Evolutionary conservation across 2,888 invertebrate species (phyloP).

Genomic region (Aphidius colemani): DNA sequence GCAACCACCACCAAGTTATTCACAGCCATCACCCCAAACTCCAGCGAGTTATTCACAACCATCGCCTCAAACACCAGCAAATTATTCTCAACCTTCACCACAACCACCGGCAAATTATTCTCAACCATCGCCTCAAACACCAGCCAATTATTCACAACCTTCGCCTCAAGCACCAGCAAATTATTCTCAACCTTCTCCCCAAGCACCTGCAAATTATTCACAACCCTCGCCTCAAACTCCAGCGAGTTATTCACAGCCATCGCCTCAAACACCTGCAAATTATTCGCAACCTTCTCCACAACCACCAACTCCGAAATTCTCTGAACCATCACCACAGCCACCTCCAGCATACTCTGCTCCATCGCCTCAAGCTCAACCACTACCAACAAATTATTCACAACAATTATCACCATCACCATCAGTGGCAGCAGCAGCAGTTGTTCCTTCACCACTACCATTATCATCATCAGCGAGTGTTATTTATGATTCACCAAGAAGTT

Average conservation of each 20-base stretch:
- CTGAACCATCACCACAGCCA: slow-evolving; percentile 54
- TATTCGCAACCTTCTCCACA: slow-evolving; percentile 52
- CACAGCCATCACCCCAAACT: slow-evolving; percentile 45
- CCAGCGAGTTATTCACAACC: slow-evolving; percentile 51
- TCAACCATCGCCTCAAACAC: slow-evolving; percentile 52
- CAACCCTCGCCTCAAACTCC: slow-evolving; percentile 52
- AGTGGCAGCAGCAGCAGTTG: slow-evolving; percentile 30
- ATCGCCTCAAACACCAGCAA: slow-evolving; percentile 57
- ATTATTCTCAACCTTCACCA: slow-evolving; percentile 57
- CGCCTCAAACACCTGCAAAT: slow-evolving; percentile 44
- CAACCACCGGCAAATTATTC: slow-evolving; percentile 58
- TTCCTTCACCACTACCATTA: slow-evolving; percentile 63
- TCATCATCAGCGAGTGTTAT: slow-evolving; percentile 56
- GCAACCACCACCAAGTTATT: slow-evolving; percentile 41
- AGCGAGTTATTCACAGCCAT: slow-evolving; percentile 58
- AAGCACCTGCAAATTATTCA: slow-evolving; percentile 60
- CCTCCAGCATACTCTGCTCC: slow-evolving; percentile 48
- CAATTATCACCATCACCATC: slow-evolving; percentile 40
- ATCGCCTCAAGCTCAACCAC: slow-evolving; percentile 55
- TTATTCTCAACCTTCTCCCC: slow-evolving; percentile 54
- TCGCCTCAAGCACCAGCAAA: slow-evolving; percentile 44
- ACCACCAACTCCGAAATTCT: slow-evolving; percentile 58
- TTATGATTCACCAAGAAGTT: slow-evolving; percentile 37
- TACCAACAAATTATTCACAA: slow-evolving; percentile 52
- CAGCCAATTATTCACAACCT: slow-evolving; percentile 43